Evolutionary conservation across 2,797 vertebrate species (phyloP).

Genomic region (Pteronotus mesoamericanus): DNA sequence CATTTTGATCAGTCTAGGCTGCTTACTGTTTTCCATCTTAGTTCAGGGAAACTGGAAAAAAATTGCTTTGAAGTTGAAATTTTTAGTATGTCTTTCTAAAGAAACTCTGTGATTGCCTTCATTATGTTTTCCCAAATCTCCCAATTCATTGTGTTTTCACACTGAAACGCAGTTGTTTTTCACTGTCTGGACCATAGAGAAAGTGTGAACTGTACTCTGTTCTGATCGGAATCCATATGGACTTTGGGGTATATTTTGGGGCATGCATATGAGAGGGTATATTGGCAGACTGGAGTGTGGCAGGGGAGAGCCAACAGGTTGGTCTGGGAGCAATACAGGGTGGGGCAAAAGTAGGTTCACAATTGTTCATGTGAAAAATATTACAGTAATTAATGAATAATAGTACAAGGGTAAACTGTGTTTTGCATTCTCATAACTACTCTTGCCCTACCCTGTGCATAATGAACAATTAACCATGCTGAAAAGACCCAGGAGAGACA

Average conservation of each 20-base stretch:
- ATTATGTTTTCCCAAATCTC: conserved; percentile 40
- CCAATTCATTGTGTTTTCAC: conserved; percentile 33
- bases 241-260: not conserved
- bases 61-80: conserved; percentile 71
- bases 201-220: not conserved
- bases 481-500: not conserved
- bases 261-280: not conserved
- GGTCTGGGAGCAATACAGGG: not conserved
- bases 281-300: not conserved
- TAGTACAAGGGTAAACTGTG: not conserved
- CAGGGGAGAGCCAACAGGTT: not conserved
- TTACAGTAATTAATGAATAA: not conserved
- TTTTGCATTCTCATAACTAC: not conserved
- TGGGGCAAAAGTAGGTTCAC: not conserved
- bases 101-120: conserved; percentile 60
- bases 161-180: conserved; percentile 8
- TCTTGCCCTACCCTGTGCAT: not conserved
- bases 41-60: conserved; percentile 70
- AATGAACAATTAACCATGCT: not conserved
- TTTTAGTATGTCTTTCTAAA: conserved; percentile 72
- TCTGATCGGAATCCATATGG: not conserved
- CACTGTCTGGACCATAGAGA: not conserved
- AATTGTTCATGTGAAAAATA: not conserved
- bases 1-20: conserved; percentile 48
- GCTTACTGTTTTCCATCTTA: conserved; percentile 70